Evolutionary conservation across 1,140 invertebrate species (phyloP), one percentile per base, ranked within the genome.

Genomic region (Drosophila arawakana): DNA sequence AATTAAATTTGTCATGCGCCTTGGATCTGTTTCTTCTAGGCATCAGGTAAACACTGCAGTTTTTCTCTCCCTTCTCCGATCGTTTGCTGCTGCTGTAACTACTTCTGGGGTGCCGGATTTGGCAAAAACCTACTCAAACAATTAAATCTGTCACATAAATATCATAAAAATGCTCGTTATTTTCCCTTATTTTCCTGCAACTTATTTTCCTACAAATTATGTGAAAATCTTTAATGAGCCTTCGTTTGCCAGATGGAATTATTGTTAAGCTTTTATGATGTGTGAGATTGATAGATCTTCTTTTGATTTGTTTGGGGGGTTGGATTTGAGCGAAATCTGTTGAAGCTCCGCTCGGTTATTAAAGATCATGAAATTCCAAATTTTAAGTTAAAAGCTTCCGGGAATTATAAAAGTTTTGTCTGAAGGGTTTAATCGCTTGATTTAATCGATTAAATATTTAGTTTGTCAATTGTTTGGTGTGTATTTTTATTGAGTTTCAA

Each of bases 61-160:
- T 67, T 30, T 59, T 66, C 73, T 3, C 67, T n/a, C 13, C 25
- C 35, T 21, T 13, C 61, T 58, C 35, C n/a, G 44, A 21, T 62
- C 39, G 25, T 52, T 15, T 15, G 15, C 15, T 54, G 5, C 6
- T 30, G 55, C 7, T 13, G 21, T 60, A 18, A 41, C 30, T 63
- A 49, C 18, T 21, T 52, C 34, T 55, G 37, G 35, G 25, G 30
- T 39, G 21, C 47, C 30, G 39, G 39, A 47, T 37, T 68, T 69
- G 81, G 78, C 70, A 78, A 85, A 78, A 54, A 54, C 81, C 78
- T 85, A 81, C 78, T 85, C 78, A 73, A 71, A 67, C 81, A 85
- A 85, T 85, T 81, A 85, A 85, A 78, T 74, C 13, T 85, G 81
- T 85, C 81, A 85, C 81, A 85, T 85, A 85, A 85, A 85, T 85